Base-by-base conservation (phyloP, 1,140 invertebrate genomes). In the Trachymyrmex cornetzi region DNA sequence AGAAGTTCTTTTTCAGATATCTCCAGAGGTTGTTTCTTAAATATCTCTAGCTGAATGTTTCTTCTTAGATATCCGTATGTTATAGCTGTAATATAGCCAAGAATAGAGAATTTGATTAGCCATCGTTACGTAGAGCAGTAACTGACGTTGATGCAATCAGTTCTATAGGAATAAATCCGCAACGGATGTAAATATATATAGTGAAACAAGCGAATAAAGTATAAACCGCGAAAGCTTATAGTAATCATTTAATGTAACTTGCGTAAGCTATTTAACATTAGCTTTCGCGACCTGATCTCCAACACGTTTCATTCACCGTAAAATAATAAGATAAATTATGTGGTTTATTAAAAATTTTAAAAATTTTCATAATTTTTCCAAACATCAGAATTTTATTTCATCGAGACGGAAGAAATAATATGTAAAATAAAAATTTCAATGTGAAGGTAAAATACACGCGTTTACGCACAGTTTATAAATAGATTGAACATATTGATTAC, bases 281-380 rank as follows among this genome's bases (percentile, higher is more conserved):
- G 22, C 34, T 77, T n/a, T 63, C 11, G n/a, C 34, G 16, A 38
- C 22, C 22, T 61, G 57, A 14, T 34, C 22, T 2, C 16, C 55
- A 19, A 74, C 74, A 53, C 44, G 22, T 74, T 69, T 89, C 67
- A 53, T 88, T 88, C 22, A 30, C 2, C 24, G 53, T n/a, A 6
- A 66, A 50, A 24, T 85, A 85, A 64, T 85, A 59, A 86, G 24
- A 30, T 74, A 64, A 74, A 24, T 85, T 74, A 61, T 16, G 7
- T 3, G 16, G 34, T 22, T 44, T 44, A 27, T 38, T 12, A 1
- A 44, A 38, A 11, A 53, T 72, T 19, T 16, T 55, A 16, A 19
- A 19, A 12, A 3, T 30, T 53, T 27, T 50, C 22, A 7, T 44
- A 22, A 22, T 9, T n/a, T 66, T 38, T 38, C 11, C 3, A 38